Conservation (phyloP, 2,888 invertebrate species). For the Dromius quadrimaculatus region DNA sequence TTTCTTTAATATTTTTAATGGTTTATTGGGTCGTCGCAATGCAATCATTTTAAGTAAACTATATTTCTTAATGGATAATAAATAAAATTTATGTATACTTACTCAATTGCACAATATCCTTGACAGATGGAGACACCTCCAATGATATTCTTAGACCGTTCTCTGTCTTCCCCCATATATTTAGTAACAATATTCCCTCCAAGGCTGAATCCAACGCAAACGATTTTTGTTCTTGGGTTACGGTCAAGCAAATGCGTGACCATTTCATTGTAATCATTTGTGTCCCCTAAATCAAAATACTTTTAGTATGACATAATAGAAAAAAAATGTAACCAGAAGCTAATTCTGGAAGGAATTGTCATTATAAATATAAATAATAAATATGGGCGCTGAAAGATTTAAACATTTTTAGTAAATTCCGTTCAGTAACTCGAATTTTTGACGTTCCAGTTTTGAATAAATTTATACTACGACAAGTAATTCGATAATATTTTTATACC, state of each 20-base stretch:
- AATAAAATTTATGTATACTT: constrained; percentile 65
- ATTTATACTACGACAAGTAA: no score
- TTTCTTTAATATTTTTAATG: no score
- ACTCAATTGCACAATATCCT: constrained; percentile 93
- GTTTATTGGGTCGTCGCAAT: no score
- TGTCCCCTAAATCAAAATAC: constrained; percentile 77
- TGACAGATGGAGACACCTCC: constrained; percentile 94
- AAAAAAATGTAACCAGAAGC: not conserved
- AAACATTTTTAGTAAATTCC: no score
- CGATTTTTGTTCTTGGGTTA: constrained; percentile 81
- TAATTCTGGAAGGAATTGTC: constrained; percentile 10
- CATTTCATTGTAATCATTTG: constrained; percentile 90
- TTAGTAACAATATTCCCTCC: constrained; percentile 95
- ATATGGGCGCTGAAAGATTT: no score
- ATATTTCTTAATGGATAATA: constrained; percentile 35
- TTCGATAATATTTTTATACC: no score
- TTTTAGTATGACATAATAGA: not conserved
- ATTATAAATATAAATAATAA: no score
- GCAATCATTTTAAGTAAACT: no score
- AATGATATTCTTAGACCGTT: constrained; percentile 78
- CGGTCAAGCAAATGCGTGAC: constrained; percentile 78
- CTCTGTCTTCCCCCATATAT: constrained; percentile 85
- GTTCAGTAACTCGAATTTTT: no score
- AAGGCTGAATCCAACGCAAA: constrained; percentile 92
- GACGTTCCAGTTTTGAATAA: no score